Evolutionary conservation across 2,888 invertebrate genomes (phyloP), one percentile per base, ranked within the genome.

Genomic region (Hypomecis atomaria): DNA sequence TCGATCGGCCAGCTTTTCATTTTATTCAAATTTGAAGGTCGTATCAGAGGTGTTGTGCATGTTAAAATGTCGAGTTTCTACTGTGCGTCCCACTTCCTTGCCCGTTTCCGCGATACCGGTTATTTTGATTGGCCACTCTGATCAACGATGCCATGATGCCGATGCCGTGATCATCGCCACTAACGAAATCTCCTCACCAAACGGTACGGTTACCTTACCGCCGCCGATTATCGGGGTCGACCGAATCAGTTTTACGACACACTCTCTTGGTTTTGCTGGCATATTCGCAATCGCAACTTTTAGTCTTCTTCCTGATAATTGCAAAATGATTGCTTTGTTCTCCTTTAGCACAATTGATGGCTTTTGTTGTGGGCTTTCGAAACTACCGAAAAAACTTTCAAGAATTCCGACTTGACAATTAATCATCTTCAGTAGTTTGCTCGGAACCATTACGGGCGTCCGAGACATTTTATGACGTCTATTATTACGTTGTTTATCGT

Each of bases 11-110:
- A 72, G 68, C 77, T 78, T 79, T 80, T 81, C 69, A 77, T 81
- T 82, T 79, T 78, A 83, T 82, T 84, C 73, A 77, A 78, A 82
- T 85, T 76, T 82, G 87, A 90, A 90, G 90, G 89, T 87, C 88
- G 85, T 81, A 72, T 66, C 65, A 71, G 73, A 77, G 73, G 70
- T 66, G 73, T 73, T 71, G 74, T 69, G 79, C 78, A 81, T 82
- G 78, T 76, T 78, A 72, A 77, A 76, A 77, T 80, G 78, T 78
- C 74, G 81, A 88, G 84, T 90, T 89, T 89, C 87, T 89, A 87
- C 84, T 75, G 72, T 72, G 70, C 84, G 89, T 77, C 81, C 88
- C 76, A 88, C 88, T 88, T 89, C 83, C 82, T 77, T 72, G 65
- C 71, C 74, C 73, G 78, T 83, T 84, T 85, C 79, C 79, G 78